A percentile compares a stretch with the other conserved stretches of the same genome.
Conservation (phyloP, 2,888 invertebrate genomes). For the Uloborus plumipes region DNA sequence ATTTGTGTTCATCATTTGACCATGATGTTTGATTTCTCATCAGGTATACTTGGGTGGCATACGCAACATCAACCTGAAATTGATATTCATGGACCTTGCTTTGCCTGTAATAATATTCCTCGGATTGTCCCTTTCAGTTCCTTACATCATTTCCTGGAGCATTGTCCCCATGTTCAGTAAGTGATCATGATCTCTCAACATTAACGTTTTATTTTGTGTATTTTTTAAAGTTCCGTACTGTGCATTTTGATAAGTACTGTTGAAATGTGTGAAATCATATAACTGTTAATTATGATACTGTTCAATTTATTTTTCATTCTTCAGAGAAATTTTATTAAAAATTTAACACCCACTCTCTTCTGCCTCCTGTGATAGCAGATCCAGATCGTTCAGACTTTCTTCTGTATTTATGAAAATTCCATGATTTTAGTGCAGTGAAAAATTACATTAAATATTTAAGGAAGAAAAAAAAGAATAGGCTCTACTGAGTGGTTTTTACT, state of each 20-base stretch:
- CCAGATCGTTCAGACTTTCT: too few species aligned
- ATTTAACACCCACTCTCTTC: too few species aligned
- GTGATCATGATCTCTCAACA: conserved; percentile 36
- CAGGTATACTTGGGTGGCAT: conserved; percentile 91
- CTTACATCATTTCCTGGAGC: conserved; percentile 89
- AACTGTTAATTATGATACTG: too few species aligned
- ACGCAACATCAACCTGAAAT: conserved; percentile 89
- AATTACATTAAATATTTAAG: too few species aligned
- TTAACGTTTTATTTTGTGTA: not conserved
- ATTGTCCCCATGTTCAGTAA: conserved; percentile 73
- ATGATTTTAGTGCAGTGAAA: too few species aligned
- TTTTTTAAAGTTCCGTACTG: not conserved
- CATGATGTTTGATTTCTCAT: conserved; percentile 39
- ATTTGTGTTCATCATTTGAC: not conserved
- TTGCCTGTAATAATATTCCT: conserved; percentile 90
- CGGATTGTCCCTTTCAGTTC: conserved; percentile 89
- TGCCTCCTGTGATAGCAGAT: too few species aligned
- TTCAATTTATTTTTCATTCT: not conserved
- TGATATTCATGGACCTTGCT: conserved; percentile 87
- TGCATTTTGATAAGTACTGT: not conserved
- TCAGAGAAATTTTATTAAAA: not conserved
- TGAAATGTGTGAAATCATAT: too few species aligned
- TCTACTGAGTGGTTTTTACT: too few species aligned
- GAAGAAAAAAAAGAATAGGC: too few species aligned
- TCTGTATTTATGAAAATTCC: too few species aligned